These are phyloP conservation scores for Drosophila repleta DNA, from an alignment of 1,140 invertebrate species.

Conservation along the genomic window DNA sequence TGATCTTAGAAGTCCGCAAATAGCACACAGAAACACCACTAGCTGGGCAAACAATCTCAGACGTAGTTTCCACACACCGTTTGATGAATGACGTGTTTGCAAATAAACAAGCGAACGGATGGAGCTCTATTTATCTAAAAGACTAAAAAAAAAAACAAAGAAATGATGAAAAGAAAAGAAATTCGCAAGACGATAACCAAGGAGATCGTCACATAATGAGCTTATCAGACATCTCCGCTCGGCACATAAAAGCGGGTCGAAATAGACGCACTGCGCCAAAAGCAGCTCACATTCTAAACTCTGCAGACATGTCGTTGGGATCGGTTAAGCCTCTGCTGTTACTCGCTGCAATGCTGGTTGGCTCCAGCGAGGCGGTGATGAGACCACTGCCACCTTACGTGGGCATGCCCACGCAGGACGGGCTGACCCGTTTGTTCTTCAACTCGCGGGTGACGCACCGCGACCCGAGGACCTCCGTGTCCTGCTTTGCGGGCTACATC, in stretches of 20 bases:
- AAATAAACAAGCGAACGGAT: constrained; percentile 37
- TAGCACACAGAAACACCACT: background rate
- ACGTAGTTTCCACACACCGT: background rate
- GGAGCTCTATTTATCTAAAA: constrained; percentile 33
- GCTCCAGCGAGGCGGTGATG: constrained; percentile 30
- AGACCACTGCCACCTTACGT: constrained; percentile 59
- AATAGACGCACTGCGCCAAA: constrained; percentile 69
- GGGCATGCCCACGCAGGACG: constrained; percentile 65
- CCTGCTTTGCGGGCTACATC: constrained; percentile 78
- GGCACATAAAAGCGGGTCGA: constrained; percentile 62
- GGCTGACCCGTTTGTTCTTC: constrained; percentile 67
- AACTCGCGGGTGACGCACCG: constrained; percentile 62
- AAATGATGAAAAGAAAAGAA: no score
- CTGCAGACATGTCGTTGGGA: constrained; percentile 13
- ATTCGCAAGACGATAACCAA: constrained; percentile 48
- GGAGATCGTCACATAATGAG: constrained; percentile 55
- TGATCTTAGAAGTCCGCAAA: background rate
- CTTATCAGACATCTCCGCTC: constrained; percentile 18
- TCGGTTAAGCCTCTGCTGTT: background rate
- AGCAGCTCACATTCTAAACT: constrained; percentile 27
- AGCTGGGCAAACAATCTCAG: background rate
- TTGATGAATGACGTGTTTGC: constrained; percentile 18
- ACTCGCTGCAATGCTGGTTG: constrained; percentile 33
- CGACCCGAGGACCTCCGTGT: constrained; percentile 63
- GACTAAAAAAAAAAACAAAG: background rate